Base-by-base conservation (phyloP, 2,113 vertebrate species). In the Oreochromis spilurus region DNA sequence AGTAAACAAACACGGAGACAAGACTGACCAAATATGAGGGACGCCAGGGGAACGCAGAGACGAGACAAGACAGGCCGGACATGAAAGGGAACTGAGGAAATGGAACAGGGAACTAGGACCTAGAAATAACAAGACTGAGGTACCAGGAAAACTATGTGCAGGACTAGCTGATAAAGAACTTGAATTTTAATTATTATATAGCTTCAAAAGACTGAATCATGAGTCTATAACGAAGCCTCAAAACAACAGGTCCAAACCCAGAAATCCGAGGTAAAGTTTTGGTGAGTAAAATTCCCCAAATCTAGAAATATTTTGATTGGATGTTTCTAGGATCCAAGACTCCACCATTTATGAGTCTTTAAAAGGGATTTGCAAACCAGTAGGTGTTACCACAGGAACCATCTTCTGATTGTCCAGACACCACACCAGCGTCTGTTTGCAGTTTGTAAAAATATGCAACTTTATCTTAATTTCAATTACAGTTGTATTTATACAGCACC, bases 71-170 rank as follows among this genome's bases (percentile, higher is more conserved):
- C 34, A 38, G 36, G 36, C 36, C 9, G 9, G 14, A 7, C 48
- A 17, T 14, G 12, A 57, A 57, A 14, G 54, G 54, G 54, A 26
- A 57, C 54, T 29, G 24, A 26, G 24, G 54, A 26, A 57, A 57
- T 57, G 16, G 16, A 29, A 16, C 29, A 16, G 24, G 13, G 55
- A 58, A 58, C 55, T 13, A 58, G 24, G 48, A 19, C 9, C 17
- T 8, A 19, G 48, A 19, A 52, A 8, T 50, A 50, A 50, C 48
- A 19, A 50, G 48, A 50, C 48, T 9, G 48, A 3, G 7, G 55
- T 0, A 0, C 2, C 24, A 58, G 55, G 24, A 29, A 57, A 9
- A 2, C 55, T 29, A 58, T 2, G 0, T 29, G 24, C 13, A 9
- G 55, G 55, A 58, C 55, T 26, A 57, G 29, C 24, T 1, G 16